phyloP scores from a whole-genome alignment of 2,888 invertebrate genomes.

The Meliscaeva auricollis region DNA sequence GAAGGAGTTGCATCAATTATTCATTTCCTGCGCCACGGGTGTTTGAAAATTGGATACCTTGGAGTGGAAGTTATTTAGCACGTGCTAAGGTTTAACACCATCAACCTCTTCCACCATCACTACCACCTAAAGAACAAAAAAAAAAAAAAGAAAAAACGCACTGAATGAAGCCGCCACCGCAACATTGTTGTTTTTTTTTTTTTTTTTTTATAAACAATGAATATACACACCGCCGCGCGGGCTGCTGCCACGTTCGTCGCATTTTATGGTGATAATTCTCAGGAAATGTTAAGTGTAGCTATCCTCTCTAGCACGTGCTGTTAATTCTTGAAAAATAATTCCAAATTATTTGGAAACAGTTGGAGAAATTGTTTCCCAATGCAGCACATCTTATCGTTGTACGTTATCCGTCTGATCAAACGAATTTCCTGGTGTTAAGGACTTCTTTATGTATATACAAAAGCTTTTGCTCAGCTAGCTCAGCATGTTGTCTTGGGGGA shows the following conservation, averaged over 20 bases:
- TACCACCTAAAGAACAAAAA: too few species aligned
- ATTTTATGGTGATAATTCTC: slow-evolving; percentile 47
- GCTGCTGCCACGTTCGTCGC: slow-evolving; percentile 1
- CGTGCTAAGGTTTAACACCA: slow-evolving; percentile 71
- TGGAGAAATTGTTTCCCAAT: slow-evolving; percentile 52
- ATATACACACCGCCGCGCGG: slow-evolving; percentile 3
- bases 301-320: slow-evolving; percentile 52
- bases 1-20: slow-evolving; percentile 74
- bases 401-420: slow-evolving; percentile 52
- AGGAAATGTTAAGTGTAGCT: slow-evolving; percentile 51
- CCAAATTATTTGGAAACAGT: slow-evolving; percentile 48
- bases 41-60: slow-evolving; percentile 64
- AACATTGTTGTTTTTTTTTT: not conserved
- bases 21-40: slow-evolving; percentile 72
- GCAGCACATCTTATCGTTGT: not conserved
- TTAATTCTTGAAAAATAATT: slow-evolving; percentile 39
- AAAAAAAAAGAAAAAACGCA: too few species aligned
- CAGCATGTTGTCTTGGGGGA: slow-evolving; percentile 42
- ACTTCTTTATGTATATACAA: slow-evolving; percentile 10
- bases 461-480: slow-evolving; percentile 10
- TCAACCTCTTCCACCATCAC: not conserved
- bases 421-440: slow-evolving; percentile 18
- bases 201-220: slow-evolving; percentile 12
- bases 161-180: slow-evolving; percentile 43
- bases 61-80: slow-evolving; percentile 65